Conservation (phyloP, 2,797 vertebrate species). For the Sternarchorhynchus goeldii region DNA sequence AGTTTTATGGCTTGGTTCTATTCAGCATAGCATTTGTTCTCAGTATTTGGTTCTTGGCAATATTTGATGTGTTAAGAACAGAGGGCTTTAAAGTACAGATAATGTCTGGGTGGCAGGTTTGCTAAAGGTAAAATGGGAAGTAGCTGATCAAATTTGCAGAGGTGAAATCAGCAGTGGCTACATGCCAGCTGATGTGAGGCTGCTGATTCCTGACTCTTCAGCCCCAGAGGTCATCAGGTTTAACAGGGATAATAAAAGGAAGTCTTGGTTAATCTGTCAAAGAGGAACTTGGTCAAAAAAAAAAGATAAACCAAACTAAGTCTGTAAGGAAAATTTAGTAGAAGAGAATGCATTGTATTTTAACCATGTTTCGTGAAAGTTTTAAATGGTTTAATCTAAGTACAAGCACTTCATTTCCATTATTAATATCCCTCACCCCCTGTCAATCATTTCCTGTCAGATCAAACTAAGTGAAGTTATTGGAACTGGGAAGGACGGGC, state of each 20-base stretch:
- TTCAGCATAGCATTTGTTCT: too few relatives aligned
- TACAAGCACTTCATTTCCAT: neutral
- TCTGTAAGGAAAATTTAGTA: neutral
- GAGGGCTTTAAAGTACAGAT: too few relatives aligned
- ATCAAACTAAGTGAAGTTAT: conserved; percentile 96
- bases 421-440: neutral
- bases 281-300: neutral
- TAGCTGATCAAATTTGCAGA: too few relatives aligned
- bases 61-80: too few relatives aligned
- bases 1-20: too few relatives aligned
- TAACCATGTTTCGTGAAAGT: neutral
- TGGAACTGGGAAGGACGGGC: conserved; percentile 88
- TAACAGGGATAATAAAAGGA: conserved; percentile 27
- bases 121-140: neutral
- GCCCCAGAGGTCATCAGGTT: conserved; percentile 35
- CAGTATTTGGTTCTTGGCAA: too few relatives aligned
- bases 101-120: neutral
- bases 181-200: conserved; percentile 12
- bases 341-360: neutral
- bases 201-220: conserved; percentile 11
- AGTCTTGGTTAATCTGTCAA: conserved; percentile 9
- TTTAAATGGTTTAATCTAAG: neutral
- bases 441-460: conserved; percentile 66
- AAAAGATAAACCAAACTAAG: neutral
- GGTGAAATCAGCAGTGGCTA: neutral